Conservation (phyloP, 2,113 vertebrate genomes). For the Delphinapterus leucas region DNA sequence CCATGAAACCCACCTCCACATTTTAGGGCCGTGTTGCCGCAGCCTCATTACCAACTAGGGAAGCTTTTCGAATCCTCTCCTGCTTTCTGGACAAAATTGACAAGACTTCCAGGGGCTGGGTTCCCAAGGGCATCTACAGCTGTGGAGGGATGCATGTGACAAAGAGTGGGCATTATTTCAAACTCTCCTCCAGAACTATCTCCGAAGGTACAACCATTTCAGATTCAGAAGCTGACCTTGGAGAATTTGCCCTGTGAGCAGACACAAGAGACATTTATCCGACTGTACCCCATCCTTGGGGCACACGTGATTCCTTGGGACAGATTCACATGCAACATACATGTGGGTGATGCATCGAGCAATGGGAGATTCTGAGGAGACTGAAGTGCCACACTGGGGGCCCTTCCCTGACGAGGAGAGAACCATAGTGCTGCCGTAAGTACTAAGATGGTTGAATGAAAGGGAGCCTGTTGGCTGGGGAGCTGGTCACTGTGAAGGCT, state of each 20-base stretch:
- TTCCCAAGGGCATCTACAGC: too few relatives aligned
- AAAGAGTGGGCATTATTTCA: neutral
- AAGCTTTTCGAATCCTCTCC: neutral
- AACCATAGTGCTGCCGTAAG: accelerated
- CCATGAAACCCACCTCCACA: accelerated
- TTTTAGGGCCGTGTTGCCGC: neutral
- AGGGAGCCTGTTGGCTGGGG: neutral
- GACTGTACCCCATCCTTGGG: accelerated
- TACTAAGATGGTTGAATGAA: neutral
- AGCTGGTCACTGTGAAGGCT: neutral
- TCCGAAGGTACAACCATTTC: neutral
- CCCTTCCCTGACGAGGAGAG: neutral
- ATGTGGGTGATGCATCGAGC: accelerated
- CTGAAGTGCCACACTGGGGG: accelerated
- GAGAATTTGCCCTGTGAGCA: neutral
- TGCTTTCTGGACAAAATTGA: neutral
- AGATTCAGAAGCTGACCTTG: neutral
- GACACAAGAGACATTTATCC: neutral
- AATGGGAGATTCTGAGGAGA: too few relatives aligned
- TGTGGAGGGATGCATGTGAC: neutral
- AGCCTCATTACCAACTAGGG: too few relatives aligned
- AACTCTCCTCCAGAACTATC: neutral
- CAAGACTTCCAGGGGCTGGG: neutral
- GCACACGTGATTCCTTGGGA: neutral
- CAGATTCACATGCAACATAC: accelerated